A percentile compares a stretch with the other conserved stretches of the same genome.
These are phyloP conservation scores for Brachionus rubens DNA, from an alignment of 1,140 invertebrate species.

Conservation along the genomic window DNA sequence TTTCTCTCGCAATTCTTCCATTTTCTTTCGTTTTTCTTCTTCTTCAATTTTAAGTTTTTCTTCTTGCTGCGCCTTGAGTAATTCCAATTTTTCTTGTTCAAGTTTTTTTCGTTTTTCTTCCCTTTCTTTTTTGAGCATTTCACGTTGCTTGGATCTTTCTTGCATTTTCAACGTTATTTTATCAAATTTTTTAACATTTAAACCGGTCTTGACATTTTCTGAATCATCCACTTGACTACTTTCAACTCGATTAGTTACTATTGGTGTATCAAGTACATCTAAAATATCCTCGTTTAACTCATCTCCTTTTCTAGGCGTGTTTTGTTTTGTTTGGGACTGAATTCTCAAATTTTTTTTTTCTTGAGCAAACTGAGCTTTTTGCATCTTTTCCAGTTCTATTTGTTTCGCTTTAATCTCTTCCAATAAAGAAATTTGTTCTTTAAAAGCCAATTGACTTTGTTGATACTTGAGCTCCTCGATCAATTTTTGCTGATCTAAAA, in stretches of 20 bases:
- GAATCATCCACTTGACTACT: no score
- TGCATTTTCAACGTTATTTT: conserved; percentile 53
- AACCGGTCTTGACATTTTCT: no score
- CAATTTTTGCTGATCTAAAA: conserved; percentile 54
- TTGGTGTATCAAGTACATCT: no score
- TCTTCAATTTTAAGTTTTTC: conserved; percentile 51
- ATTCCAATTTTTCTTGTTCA: conserved; percentile 56
- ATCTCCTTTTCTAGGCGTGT: neutral
- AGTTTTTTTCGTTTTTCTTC: conserved; percentile 53
- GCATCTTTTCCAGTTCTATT: conserved; percentile 26
- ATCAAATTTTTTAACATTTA: neutral
- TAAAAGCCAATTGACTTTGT: conserved; percentile 50
- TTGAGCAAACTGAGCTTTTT: conserved; percentile 13
- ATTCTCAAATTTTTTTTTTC: conserved; percentile 30
- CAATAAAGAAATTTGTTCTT: conserved; percentile 49
- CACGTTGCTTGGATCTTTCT: conserved; percentile 54
- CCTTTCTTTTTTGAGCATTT: conserved; percentile 54
- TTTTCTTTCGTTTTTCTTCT: conserved; percentile 53
- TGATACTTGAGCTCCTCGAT: conserved; percentile 56
- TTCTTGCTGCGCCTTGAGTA: conserved; percentile 50
- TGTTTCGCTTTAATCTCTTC: conserved; percentile 44
- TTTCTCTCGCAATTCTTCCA: conserved; percentile 48
- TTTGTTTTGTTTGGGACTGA: neutral
- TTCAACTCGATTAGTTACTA: no score
- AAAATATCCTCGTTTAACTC: neutral